A percentile compares a stretch with the other conserved stretches of the same genome.
These are phyloP conservation scores for Argentina silus DNA, from an alignment of 2,797 vertebrate species.

Conservation along the genomic window DNA sequence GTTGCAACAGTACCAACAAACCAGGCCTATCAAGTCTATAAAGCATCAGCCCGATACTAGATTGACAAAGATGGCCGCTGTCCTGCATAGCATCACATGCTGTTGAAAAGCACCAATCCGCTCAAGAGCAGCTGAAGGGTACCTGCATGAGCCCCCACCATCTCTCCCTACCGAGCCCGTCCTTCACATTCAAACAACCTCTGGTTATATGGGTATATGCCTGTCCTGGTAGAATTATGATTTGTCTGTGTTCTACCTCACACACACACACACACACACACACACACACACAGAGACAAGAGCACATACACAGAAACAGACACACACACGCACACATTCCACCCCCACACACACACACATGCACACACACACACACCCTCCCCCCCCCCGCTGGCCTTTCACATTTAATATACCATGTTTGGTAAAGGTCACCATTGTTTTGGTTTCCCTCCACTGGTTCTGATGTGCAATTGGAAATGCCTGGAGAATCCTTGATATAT, in stretches of 20 bases:
- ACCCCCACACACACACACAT: background rate
- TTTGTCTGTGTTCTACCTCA: conserved; percentile 55
- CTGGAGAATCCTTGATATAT: conserved; percentile 60
- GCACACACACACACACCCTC: background rate
- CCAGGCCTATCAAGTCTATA: background rate
- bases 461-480: conserved; percentile 76
- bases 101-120: conserved; percentile 1
- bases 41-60: background rate
- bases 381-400: conserved; percentile 78
- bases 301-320: background rate
- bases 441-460: conserved; percentile 75
- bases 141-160: conserved; percentile 35
- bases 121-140: conserved; percentile 44
- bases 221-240: conserved; percentile 45
- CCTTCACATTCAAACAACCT: conserved; percentile 72
- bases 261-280: too few species aligned
- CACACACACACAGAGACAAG: background rate
- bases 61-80: conserved; percentile 36
- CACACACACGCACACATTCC: background rate
- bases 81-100: conserved; percentile 15
- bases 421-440: conserved; percentile 83
- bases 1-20: too few species aligned
- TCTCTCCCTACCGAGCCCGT: conserved; percentile 26
- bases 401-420: conserved; percentile 80
- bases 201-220: conserved; percentile 49